Conservation (phyloP, 2,113 vertebrate genomes). For the Upupa epops region DNA sequence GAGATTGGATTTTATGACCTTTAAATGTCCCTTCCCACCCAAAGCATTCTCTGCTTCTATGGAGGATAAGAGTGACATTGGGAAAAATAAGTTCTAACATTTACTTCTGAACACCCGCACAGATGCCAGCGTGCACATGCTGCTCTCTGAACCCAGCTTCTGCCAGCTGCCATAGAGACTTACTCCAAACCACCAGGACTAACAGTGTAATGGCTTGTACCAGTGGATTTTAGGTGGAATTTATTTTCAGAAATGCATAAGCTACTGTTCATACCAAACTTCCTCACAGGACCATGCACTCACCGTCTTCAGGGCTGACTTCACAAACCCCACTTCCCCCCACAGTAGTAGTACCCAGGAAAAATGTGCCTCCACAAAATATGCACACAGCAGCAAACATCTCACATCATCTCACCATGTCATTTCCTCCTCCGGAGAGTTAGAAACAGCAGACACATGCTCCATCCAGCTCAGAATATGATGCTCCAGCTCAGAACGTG, state of each 20-base stretch:
- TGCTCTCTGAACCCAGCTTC: not conserved
- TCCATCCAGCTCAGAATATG: not conserved
- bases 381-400: not conserved
- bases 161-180: not conserved
- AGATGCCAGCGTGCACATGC: not conserved
- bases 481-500: not conserved
- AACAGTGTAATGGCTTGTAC: not conserved
- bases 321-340: not conserved
- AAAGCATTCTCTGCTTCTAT: no score
- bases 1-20: no score
- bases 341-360: accelerated
- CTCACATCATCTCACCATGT: not conserved
- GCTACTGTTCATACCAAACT: not conserved
- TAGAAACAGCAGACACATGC: accelerated
- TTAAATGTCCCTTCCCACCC: no score
- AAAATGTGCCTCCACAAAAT: not conserved
- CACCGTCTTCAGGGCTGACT: not conserved
- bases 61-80: not conserved
- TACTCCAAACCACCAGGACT: not conserved
- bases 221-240: not conserved
- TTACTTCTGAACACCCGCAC: not conserved
- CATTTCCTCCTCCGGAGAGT: accelerated
- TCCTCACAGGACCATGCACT: accelerated
- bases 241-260: accelerated
- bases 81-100: not conserved